Conservation (phyloP, 2,797 vertebrate genomes). For the Rhynchonycteris naso region DNA sequence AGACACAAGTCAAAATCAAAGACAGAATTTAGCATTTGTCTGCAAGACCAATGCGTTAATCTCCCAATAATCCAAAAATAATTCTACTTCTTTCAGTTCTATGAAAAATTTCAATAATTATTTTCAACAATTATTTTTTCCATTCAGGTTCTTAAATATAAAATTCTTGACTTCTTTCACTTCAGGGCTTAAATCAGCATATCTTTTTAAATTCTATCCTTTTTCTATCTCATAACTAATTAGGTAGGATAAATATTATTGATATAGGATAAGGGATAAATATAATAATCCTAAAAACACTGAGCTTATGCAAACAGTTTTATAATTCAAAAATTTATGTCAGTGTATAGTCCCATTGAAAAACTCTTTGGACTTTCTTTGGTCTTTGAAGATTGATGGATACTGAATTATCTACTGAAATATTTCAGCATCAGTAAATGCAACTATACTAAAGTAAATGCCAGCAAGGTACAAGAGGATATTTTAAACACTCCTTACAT, state of each 20-base stretch:
- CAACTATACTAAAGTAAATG: not conserved
- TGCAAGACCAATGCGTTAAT: not conserved
- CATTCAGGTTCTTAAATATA: not conserved
- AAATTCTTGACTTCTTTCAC: not conserved
- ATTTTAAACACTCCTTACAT: not conserved
- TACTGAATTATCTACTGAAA: constrained; percentile 4
- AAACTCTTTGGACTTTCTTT: not conserved
- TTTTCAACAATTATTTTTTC: not conserved
- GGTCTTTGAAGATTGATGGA: not conserved
- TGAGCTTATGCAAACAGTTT: not conserved
- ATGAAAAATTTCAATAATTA: not conserved
- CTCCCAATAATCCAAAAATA: not conserved
- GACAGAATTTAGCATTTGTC: not conserved
- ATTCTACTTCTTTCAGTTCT: not conserved
- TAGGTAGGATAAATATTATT: constrained; percentile 21
- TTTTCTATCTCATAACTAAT: constrained; percentile 11
- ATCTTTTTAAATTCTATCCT: not conserved
- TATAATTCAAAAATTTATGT: not conserved
- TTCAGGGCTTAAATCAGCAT: not conserved
- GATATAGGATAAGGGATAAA: not conserved
- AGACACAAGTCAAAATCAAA: constrained; percentile 26
- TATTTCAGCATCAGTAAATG: constrained; percentile 31
- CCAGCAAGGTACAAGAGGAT: not conserved
- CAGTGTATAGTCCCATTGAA: not conserved
- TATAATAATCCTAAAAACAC: not conserved